Evolutionary conservation across 2,113 vertebrate species (phyloP).

Genomic region (Protomyctophum bolini): DNA sequence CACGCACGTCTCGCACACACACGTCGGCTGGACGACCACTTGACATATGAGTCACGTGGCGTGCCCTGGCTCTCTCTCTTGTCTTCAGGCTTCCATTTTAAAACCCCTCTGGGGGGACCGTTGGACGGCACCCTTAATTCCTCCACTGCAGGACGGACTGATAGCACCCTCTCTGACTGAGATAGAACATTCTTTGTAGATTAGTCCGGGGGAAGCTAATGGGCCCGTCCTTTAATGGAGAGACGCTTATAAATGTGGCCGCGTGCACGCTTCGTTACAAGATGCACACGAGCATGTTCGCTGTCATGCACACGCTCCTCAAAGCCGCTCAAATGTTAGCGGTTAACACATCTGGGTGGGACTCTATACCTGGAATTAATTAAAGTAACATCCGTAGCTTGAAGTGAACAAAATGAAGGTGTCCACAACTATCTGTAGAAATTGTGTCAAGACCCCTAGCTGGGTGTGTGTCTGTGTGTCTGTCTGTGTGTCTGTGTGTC

Average conservation of each 20-base stretch:
- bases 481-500: too few relatives aligned
- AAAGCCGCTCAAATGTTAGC: not conserved
- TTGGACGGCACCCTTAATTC: constrained; percentile 53
- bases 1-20: not conserved
- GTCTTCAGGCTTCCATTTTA: constrained; percentile 71
- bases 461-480: not conserved
- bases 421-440: not conserved
- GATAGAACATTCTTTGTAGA: constrained; percentile 71
- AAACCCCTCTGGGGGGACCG: constrained; percentile 39
- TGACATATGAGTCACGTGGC: constrained; percentile 71
- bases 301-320: not conserved
- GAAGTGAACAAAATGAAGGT: not conserved
- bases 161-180: constrained; percentile 51
- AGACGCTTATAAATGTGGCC: constrained; percentile 44
- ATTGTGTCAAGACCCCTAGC: not conserved
- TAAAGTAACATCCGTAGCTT: not conserved
- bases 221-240: constrained; percentile 63
- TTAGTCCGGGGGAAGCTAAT: constrained; percentile 54
- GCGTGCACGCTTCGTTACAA: not conserved
- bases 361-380: too few relatives aligned
- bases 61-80: constrained; percentile 46
- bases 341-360: not conserved
- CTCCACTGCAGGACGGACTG: constrained; percentile 62
- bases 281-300: not conserved
- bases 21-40: constrained; percentile 58